Evolutionary conservation across 2,888 invertebrate genomes (phyloP).

Genomic region (Rhagophthalmus giganteus): DNA sequence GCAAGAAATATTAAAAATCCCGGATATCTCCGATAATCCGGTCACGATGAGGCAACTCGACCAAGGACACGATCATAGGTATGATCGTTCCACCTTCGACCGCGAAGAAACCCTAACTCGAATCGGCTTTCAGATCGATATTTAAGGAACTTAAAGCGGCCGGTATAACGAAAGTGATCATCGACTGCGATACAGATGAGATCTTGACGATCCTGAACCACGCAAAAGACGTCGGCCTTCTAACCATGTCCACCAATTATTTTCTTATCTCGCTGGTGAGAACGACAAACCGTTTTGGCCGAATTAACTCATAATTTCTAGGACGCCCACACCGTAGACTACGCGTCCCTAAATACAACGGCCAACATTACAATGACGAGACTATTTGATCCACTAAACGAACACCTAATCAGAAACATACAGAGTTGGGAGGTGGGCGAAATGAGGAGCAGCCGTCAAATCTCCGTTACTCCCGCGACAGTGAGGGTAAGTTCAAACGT

Average conservation of each 20-base stretch:
- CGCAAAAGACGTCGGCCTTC: slow-evolving; percentile 78
- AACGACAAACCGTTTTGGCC: no score
- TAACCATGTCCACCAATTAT: slow-evolving; percentile 70
- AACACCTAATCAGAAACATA: slow-evolving; percentile 58
- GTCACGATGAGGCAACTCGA: slow-evolving; percentile 68
- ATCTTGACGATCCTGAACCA: slow-evolving; percentile 62
- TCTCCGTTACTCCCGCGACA: slow-evolving; percentile 23
- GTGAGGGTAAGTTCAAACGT: slow-evolving; percentile 33
- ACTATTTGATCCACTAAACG: slow-evolving; percentile 62
- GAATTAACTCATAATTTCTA: slow-evolving; percentile 35
- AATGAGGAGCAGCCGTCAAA: slow-evolving; percentile 18
- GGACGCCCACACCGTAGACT: slow-evolving; percentile 68
- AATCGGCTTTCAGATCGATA: slow-evolving; percentile 60
- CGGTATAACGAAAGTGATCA: slow-evolving; percentile 70
- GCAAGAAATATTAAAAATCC: slow-evolving; percentile 76
- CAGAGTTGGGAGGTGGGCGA: slow-evolving; percentile 50
- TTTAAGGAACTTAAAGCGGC: slow-evolving; percentile 75
- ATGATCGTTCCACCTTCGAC: background rate
- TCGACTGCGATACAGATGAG: slow-evolving; percentile 73
- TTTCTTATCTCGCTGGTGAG: slow-evolving; percentile 65
- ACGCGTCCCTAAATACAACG: slow-evolving; percentile 62
- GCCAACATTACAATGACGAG: slow-evolving; percentile 73
- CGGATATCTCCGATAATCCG: slow-evolving; percentile 63
- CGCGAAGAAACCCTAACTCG: background rate
- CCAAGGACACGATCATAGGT: slow-evolving; percentile 39